Evolutionary conservation across 2,797 vertebrate species (phyloP).

Genomic region (Protosalanx chinensis): DNA sequence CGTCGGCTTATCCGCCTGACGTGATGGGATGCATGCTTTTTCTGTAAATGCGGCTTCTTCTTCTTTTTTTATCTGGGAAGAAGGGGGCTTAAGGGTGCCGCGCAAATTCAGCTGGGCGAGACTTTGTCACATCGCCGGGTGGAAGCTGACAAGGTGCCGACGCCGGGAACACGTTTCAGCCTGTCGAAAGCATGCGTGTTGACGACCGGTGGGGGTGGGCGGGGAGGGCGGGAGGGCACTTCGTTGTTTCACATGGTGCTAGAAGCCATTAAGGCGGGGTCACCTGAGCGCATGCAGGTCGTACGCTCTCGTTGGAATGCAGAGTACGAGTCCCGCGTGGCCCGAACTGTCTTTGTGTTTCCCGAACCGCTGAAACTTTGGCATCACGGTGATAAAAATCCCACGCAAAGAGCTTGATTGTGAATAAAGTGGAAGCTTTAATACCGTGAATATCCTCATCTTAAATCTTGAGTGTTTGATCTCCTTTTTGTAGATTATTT

Average conservation of each 20-base stretch:
- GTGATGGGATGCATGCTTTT: conserved; percentile 39
- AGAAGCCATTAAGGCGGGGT: conserved; percentile 46
- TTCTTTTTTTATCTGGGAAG: conserved; percentile 36
- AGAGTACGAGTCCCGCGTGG: not conserved
- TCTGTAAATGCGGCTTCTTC: conserved; percentile 21
- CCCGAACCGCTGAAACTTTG: too few species aligned
- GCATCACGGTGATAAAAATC: too few species aligned
- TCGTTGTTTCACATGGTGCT: conserved; percentile 34
- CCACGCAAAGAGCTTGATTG: too few species aligned
- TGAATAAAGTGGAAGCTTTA: too few species aligned
- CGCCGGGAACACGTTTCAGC: conserved; percentile 53
- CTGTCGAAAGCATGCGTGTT: conserved; percentile 46
- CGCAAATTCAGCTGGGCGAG: conserved; percentile 45
- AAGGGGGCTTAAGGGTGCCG: conserved; percentile 22
- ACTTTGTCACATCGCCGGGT: conserved; percentile 38
- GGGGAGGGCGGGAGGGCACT: conserved; percentile 13
- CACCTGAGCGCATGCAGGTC: conserved; percentile 53
- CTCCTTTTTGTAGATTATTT: too few species aligned
- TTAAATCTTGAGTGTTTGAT: too few species aligned
- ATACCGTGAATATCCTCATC: too few species aligned
- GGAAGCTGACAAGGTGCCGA: conserved; percentile 54
- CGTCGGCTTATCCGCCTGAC: conserved; percentile 48
- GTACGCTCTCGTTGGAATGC: conserved; percentile 39
- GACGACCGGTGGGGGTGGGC: conserved; percentile 21
- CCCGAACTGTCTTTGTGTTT: not conserved